phyloP scores from a whole-genome alignment of 2,888 invertebrate species.

The Sinopyrophorus schimmeli region DNA sequence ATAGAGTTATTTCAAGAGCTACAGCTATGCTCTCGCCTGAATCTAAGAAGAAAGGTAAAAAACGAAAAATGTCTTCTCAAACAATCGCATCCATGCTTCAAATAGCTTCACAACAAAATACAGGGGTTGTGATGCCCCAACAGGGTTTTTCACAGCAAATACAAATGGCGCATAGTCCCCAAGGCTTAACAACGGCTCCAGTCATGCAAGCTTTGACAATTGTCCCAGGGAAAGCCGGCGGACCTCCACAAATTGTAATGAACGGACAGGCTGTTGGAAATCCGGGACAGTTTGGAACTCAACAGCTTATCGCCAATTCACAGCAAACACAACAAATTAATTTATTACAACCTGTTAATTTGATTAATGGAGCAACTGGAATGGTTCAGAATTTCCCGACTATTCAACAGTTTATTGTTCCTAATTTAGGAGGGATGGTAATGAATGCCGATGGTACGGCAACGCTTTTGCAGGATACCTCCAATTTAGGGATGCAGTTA shows the following conservation, averaged over 20 bases:
- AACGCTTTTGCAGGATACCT: constrained; percentile 71
- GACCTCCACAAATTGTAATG: constrained; percentile 76
- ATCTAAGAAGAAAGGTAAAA: constrained; percentile 64
- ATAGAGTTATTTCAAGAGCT: constrained; percentile 39
- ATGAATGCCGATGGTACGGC: constrained; percentile 76
- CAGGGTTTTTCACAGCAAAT: constrained; percentile 73
- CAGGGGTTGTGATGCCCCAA: constrained; percentile 63
- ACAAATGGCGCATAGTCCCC: constrained; percentile 68
- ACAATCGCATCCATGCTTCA: constrained; percentile 73
- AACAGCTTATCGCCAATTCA: constrained; percentile 67
- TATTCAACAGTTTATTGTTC: constrained; percentile 82
- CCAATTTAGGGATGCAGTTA: constrained; percentile 71
- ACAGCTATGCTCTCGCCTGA: constrained; percentile 68
- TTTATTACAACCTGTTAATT: constrained; percentile 78
- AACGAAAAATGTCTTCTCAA: constrained; percentile 70
- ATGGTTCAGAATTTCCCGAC: constrained; percentile 77
- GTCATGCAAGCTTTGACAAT: constrained; percentile 77
- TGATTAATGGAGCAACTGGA: constrained; percentile 70
- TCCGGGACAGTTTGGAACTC: constrained; percentile 64
- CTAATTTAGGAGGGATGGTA: constrained; percentile 78
- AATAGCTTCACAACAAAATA: constrained; percentile 68
- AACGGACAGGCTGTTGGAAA: constrained; percentile 66
- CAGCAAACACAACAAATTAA: constrained; percentile 66
- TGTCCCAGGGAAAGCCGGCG: constrained; percentile 74
- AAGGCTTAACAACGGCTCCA: constrained; percentile 67